phyloP scores from a whole-genome alignment of 2,797 vertebrate genomes.

The Poecilia wingei region DNA sequence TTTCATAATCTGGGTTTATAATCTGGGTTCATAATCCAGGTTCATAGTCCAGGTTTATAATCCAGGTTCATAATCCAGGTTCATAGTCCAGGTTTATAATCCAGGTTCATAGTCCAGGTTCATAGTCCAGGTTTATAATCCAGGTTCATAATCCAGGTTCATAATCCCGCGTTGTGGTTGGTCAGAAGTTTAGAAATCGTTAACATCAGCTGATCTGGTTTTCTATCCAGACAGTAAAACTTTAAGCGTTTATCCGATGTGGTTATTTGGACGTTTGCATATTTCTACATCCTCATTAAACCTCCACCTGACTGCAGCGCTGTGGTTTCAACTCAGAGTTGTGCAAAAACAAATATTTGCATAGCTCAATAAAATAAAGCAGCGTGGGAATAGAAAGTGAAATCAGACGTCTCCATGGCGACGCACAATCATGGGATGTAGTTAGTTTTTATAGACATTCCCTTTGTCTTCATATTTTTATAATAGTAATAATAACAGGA shows the following conservation, averaged over 20 bases:
- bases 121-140: too few species aligned
- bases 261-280: too few species aligned
- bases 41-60: too few species aligned
- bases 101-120: too few species aligned
- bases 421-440: background rate
- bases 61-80: too few species aligned
- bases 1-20: too few species aligned
- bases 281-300: background rate
- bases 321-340: background rate
- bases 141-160: too few species aligned
- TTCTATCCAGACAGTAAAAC: background rate
- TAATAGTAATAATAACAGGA: background rate
- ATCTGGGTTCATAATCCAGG: too few species aligned
- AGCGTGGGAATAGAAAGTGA: background rate
- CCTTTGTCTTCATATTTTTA: too few species aligned
- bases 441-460: too few species aligned
- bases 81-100: too few species aligned
- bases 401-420: background rate
- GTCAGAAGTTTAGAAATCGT: background rate
- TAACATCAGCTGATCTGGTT: background rate
- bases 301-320: background rate
- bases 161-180: background rate
- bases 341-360: background rate
- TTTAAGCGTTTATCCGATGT: too few species aligned
- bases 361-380: background rate